Evolutionary conservation across 2,797 vertebrate species (phyloP), one percentile per base, ranked within the genome.

Genomic region (Lepus townsendii): DNA sequence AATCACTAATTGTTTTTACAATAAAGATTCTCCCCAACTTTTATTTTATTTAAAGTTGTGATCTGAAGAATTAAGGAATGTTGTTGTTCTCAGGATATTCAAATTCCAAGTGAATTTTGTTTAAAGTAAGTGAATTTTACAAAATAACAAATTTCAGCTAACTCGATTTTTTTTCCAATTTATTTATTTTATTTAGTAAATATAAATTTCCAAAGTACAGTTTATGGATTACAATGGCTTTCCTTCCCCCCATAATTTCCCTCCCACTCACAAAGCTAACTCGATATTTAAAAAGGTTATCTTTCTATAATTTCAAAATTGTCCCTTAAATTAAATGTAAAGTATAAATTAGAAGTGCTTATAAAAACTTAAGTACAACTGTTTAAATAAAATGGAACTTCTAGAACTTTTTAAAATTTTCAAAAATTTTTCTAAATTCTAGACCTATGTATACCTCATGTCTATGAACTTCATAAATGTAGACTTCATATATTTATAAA

Each of bases 271-370:
- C 35, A 35, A 35, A 35, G 35, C 35, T 35, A 35, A 35, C 35
- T 35, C 35, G 35, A 83, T 52, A 60, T 83, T 77, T 93, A 42
- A n/a, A 75, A 68, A 95, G 62, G 16, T 47, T n/a, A 47, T 63
- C 71, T 69, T 79, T 69, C 30, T 42, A 93, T 94, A 30, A 50
- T 71, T 54, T 91, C 13, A 60, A 72, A 83, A 75, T 83, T 89
- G 54, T 27, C 3, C n/a, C 72, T 14, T 89, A 35, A 65, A 76
- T 68, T 87, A 84, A 83, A 82, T 47, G 1, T 26, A 72, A 66
- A 62, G 20, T 72, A 66, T 52, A 63, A 85, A 65, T 50, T 14
- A 9, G 24, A 79, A 68, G 52, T 19, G 26, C 52, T 26, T 42
- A 47, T 66, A 65, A 80, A 66, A 38, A 22, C n/a, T 69, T 71